A percentile compares a stretch with the other conserved stretches of the same genome.
These are phyloP conservation scores for Oegoconia quadripuncta DNA, from an alignment of 2,888 invertebrate species.

Conservation along the genomic window DNA sequence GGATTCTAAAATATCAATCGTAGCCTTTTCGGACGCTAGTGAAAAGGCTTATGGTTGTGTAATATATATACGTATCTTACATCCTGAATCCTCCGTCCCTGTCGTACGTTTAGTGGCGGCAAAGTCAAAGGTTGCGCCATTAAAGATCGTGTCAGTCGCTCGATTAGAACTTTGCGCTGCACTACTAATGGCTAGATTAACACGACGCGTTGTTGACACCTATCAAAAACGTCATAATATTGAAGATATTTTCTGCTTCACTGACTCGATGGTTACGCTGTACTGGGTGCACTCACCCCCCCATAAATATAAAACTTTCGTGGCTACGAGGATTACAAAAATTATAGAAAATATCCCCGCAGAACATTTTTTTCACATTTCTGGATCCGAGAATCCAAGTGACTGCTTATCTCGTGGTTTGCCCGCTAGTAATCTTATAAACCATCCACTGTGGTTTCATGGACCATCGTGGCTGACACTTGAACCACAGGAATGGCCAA, in stretches of 20 bases:
- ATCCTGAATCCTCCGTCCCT: not conserved
- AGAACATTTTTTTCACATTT: not conserved
- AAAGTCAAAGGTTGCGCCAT: conserved; percentile 15
- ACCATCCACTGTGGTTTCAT: not conserved
- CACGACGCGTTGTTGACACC: not conserved
- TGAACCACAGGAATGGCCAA: not conserved
- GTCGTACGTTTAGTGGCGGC: conserved; percentile 11
- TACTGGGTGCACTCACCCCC: too few species aligned
- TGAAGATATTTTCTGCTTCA: too few species aligned
- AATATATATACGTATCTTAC: conserved; percentile 9
- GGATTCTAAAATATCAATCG: conserved; percentile 3
- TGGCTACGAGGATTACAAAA: too few species aligned
- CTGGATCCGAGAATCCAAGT: not conserved
- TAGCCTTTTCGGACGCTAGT: conserved; percentile 13
- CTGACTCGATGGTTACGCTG: too few species aligned
- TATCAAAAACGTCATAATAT: not conserved
- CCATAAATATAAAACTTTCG: too few species aligned
- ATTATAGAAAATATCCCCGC: not conserved
- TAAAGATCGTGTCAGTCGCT: conserved; percentile 6
- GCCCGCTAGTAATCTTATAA: not conserved
- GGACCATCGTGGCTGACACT: not conserved
- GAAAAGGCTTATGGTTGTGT: too few species aligned
- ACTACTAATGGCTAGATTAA: conserved; percentile 10
- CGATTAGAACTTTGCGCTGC: conserved; percentile 11
- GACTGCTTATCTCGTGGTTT: not conserved